Percentiles rank a stretch among this genome's conserved stretches.
Evolutionary conservation across 2,888 invertebrate genomes (phyloP).

Genomic region (Tetranychus truncatus): DNA sequence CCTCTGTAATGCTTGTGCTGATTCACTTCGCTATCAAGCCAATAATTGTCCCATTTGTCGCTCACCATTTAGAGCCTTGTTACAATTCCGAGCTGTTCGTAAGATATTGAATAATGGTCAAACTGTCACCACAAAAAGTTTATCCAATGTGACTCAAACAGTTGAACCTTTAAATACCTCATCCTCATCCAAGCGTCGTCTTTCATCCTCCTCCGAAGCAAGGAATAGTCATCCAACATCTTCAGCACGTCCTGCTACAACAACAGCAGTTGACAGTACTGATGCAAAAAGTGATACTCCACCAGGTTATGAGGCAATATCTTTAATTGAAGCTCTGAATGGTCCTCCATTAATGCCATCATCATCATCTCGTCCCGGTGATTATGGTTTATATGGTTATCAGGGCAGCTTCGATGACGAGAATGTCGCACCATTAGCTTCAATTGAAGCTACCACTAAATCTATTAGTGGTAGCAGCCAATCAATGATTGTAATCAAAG

Average conservation of each 20-base stretch:
- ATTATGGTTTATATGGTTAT: not conserved
- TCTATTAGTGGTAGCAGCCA: not conserved
- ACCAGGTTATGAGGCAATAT: constrained; percentile 77
- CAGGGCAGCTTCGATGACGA: not conserved
- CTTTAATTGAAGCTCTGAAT: constrained; percentile 83
- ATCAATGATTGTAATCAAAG: not conserved
- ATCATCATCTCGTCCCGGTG: not conserved
- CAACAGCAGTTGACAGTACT: not conserved
- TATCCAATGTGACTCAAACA: not conserved
- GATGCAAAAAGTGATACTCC: constrained; percentile 55
- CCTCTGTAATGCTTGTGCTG: constrained; percentile 89
- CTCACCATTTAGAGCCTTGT: constrained; percentile 87
- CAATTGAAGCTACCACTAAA: not conserved
- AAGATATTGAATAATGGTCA: not conserved
- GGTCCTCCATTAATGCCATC: constrained; percentile 43
- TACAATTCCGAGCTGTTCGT: constrained; percentile 85
- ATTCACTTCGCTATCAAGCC: constrained; percentile 85
- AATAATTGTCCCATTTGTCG: constrained; percentile 98
- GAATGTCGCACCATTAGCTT: not conserved
- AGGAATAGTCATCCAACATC: not conserved
- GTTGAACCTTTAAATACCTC: not conserved
- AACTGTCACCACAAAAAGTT: not conserved
- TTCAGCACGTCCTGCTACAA: not conserved
- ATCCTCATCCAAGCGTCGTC: not conserved
- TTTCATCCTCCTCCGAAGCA: not conserved